Evolutionary conservation across 2,888 invertebrate species (phyloP).

Genomic region (Melieria crassipennis): DNA sequence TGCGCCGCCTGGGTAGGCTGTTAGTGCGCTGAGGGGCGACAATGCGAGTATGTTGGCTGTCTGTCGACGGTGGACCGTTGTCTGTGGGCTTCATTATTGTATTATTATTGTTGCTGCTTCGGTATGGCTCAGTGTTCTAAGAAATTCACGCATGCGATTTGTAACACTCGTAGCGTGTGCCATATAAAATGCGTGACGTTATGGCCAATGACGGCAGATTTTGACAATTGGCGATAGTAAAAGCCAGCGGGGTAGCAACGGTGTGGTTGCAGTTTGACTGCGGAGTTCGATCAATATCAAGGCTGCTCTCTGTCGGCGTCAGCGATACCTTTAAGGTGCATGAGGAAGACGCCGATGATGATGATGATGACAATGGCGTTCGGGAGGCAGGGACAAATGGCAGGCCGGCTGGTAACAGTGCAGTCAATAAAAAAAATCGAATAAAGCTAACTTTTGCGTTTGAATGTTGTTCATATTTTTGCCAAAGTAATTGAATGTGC

Average conservation of each 20-base stretch:
- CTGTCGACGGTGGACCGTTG: too few species aligned
- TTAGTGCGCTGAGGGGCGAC: too few species aligned
- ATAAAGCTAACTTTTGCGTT: conserved; percentile 22
- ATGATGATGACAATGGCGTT: too few species aligned
- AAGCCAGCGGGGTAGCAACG: conserved; percentile 45
- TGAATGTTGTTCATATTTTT: conserved; percentile 27
- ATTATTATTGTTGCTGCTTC: conserved; percentile 16
- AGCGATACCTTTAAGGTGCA: too few species aligned
- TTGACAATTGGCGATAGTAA: conserved; percentile 58
- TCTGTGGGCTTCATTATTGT: conserved; percentile 8
- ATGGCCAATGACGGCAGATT: conserved; percentile 55
- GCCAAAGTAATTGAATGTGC: conserved; percentile 23
- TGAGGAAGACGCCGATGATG: too few species aligned
- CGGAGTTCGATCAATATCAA: too few species aligned
- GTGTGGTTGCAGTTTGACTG: too few species aligned
- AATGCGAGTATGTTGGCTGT: too few species aligned
- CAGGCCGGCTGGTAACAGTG: too few species aligned
- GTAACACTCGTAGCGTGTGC: conserved; percentile 26
- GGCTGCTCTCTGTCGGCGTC: too few species aligned
- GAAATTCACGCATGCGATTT: conserved; percentile 27
- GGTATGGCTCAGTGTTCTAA: conserved; percentile 8
- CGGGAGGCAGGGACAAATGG: too few species aligned
- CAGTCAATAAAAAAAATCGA: background rate
- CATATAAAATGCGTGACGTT: conserved; percentile 51
- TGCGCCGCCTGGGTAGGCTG: too few species aligned